Evolutionary conservation across 2,888 invertebrate species (phyloP), one percentile per base, ranked within the genome.

Genomic region (Xanthia icteritia): DNA sequence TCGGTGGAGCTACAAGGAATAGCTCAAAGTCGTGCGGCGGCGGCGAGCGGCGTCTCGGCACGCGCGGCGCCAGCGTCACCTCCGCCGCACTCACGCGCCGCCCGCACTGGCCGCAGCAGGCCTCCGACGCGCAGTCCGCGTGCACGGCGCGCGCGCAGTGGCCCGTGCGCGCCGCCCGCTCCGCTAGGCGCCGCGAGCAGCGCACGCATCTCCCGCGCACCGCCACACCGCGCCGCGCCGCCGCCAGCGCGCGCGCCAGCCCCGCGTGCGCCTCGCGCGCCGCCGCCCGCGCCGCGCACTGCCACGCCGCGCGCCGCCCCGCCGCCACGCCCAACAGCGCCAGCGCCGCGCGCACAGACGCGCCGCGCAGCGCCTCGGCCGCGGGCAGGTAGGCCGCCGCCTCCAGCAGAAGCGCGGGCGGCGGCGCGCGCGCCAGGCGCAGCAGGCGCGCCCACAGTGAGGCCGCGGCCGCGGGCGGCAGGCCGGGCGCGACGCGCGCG

Each of bases 21-120:
- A 96, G 95, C 82, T 97, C 96, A 67, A 97, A 93, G 79, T 96
- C 96, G 0, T 94, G 96, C 9, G 95, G 91, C 51, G 96, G 96
- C 51, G 96, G 95, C 92, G 11, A 69, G 89, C n/a, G 89, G 86
- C 73, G 91, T 76, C n/a, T 83, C 11, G 36, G 81, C 58, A 36
- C 83, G 70, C 89, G 93, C 45, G 89, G 85, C 61, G 85, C 65
- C 72, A 85, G 91, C 74, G 91, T 84, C 72, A 91, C 84, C 76
- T 85, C 81, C 88, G 15, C 74, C 83, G 81, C 73, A 13, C 92
- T 90, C 79, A 84, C 83, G 81, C 93, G 92, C 13, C 89, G 90
- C 1, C 94, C 94, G 92, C 96, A 95, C 84, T 76, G 76, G 6
- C 88, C 92, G 91, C 96, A 95, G 60, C 90, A 65, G 65, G 85